Evolutionary conservation across 2,888 invertebrate genomes (phyloP).

Genomic region (Autographa pulchrina): DNA sequence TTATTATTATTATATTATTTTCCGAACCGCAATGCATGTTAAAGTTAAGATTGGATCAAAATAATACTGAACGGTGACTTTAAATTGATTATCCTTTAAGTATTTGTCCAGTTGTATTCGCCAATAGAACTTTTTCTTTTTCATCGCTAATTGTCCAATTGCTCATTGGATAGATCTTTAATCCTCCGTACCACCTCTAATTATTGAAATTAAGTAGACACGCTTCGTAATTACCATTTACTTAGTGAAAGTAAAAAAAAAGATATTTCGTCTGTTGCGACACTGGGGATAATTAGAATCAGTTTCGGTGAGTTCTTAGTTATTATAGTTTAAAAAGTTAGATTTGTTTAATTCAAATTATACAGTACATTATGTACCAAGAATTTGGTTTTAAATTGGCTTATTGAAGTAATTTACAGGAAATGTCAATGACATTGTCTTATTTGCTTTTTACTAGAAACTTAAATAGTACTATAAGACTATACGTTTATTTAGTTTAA

Average conservation of each 20-base stretch:
- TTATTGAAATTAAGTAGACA: conserved; percentile 36
- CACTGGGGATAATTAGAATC: conserved; percentile 38
- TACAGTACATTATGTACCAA: conserved; percentile 12
- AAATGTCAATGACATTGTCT: neutral
- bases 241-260: conserved; percentile 44
- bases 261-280: conserved; percentile 26
- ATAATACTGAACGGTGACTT: too few relatives aligned
- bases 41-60: too few relatives aligned
- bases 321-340: conserved; percentile 7
- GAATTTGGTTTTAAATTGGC: neutral
- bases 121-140: neutral
- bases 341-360: conserved; percentile 36
- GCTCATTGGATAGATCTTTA: conserved; percentile 5
- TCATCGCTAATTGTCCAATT: neutral
- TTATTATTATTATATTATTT: too few relatives aligned
- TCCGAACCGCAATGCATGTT: too few relatives aligned
- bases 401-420: neutral
- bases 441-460: neutral
- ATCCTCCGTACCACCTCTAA: conserved; percentile 8
- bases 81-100: neutral
- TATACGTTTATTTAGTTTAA: too few relatives aligned
- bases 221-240: conserved; percentile 36
- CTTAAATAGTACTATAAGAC: neutral
- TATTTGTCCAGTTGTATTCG: too few relatives aligned
- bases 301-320: conserved; percentile 13